Evolutionary conservation across 2,888 invertebrate genomes (phyloP).

Genomic region (Dione juno): DNA sequence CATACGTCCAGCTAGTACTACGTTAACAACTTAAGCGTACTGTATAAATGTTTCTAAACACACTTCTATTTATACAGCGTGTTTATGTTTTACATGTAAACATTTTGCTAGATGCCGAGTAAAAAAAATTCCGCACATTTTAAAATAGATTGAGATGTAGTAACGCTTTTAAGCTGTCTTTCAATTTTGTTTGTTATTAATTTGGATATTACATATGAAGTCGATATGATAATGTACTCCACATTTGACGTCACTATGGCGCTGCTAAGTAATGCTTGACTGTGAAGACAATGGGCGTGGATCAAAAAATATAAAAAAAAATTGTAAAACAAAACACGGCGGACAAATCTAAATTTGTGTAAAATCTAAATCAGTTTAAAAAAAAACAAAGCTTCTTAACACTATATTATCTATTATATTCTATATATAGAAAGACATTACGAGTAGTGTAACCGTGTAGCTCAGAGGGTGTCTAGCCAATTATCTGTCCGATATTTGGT

Average conservation of each 20-base stretch:
- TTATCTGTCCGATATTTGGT: no score
- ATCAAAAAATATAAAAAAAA: no score
- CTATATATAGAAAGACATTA: no score
- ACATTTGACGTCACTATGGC: not conserved
- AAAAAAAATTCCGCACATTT: constrained; percentile 40
- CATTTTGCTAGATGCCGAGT: constrained; percentile 38
- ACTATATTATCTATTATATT: no score
- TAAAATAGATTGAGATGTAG: constrained; percentile 22
- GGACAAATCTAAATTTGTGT: no score
- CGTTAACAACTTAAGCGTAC: constrained; percentile 39
- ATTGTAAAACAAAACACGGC: no score
- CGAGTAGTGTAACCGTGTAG: no score
- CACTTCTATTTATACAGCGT: constrained; percentile 43
- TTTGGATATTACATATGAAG: constrained; percentile 7
- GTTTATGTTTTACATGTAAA: constrained; percentile 43
- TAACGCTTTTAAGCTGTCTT: not conserved
- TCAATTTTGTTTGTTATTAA: constrained; percentile 1
- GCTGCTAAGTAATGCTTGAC: no score
- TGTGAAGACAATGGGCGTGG: no score
- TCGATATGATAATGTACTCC: not conserved
- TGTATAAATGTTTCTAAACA: constrained; percentile 44
- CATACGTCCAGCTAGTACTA: constrained; percentile 17
- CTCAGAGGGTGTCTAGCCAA: no score
- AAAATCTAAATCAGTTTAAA: no score
- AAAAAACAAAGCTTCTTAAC: no score